phyloP scores from a whole-genome alignment of 2,888 invertebrate species.

The Strigamia maritima region DNA sequence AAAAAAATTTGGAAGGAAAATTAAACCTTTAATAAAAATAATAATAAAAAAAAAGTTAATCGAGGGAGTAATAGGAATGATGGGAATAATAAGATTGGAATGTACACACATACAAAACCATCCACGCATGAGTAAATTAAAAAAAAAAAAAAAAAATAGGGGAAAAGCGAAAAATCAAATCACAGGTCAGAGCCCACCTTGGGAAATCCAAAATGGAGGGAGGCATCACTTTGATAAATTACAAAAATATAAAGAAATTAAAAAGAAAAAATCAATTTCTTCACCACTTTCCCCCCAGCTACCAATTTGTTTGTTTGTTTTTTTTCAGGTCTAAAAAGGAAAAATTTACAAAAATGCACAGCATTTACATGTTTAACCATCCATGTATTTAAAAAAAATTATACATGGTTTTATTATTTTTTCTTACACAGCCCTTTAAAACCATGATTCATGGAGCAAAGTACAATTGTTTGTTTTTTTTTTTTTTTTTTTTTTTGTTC shows the following conservation, averaged over 20 bases:
- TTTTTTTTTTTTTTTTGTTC: conserved; percentile 16
- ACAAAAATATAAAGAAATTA: neutral
- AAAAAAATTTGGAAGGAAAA: no score
- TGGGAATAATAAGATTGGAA: conserved; percentile 15
- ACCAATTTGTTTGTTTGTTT: neutral
- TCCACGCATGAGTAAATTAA: conserved; percentile 31
- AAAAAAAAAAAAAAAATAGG: neutral
- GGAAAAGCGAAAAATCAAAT: neutral
- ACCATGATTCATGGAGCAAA: neutral
- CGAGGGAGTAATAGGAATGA: neutral
- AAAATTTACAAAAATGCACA: conserved; percentile 36
- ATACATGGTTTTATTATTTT: conserved; percentile 6
- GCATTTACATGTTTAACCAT: conserved; percentile 24
- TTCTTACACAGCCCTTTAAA: neutral
- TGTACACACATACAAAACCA: conserved; percentile 36
- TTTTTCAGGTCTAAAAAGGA: conserved; percentile 20
- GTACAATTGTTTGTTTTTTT: neutral
- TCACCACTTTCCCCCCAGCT: neutral
- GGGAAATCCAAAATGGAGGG: neutral
- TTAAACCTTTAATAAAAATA: no score
- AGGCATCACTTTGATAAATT: neutral
- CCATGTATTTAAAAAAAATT: neutral
- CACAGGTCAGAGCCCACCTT: conserved; percentile 39
- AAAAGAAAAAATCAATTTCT: neutral
- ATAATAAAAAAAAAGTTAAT: no score